A percentile compares a stretch with the other conserved stretches of the same genome.
Evolutionary conservation across 2,797 vertebrate genomes (phyloP).

Genomic region (Eutrigla gurnardus): DNA sequence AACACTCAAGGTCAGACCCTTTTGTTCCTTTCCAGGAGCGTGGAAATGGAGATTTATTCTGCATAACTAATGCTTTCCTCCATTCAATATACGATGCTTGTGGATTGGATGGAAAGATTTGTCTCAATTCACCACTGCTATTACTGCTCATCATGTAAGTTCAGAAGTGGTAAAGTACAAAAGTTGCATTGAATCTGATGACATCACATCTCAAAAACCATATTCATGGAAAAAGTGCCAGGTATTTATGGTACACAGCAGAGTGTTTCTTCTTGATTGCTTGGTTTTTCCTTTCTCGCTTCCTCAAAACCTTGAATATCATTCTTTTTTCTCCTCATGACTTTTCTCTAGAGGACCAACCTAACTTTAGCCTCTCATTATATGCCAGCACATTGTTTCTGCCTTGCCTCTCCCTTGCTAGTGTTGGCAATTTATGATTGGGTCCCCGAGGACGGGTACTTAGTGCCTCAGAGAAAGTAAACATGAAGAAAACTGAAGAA

Average conservation of each 20-base stretch:
- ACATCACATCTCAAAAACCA: neutral
- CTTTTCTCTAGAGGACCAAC: conserved; percentile 46
- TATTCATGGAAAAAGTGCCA: conserved; percentile 6
- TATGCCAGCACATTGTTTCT: conserved; percentile 49
- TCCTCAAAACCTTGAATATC: conserved; percentile 33
- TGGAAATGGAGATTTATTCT: conserved; percentile 55
- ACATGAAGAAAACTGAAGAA: conserved; percentile 31
- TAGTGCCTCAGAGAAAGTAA: conserved; percentile 55
- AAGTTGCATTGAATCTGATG: neutral
- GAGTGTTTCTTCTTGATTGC: conserved; percentile 11
- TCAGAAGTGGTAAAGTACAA: conserved; percentile 19
- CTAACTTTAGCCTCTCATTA: conserved; percentile 66
- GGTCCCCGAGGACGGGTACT: conserved; percentile 52
- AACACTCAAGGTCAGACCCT: conserved; percentile 62
- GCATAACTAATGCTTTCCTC: conserved; percentile 49
- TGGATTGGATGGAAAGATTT: conserved; percentile 36
- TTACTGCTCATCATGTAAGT: conserved; percentile 24
- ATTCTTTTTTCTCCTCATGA: conserved; percentile 13
- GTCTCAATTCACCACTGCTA: conserved; percentile 28
- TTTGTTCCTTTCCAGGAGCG: conserved; percentile 37
- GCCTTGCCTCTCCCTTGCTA: conserved; percentile 22
- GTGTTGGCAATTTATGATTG: conserved; percentile 54
- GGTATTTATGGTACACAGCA: neutral
- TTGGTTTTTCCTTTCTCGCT: conserved; percentile 27
- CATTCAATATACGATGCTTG: conserved; percentile 17